A percentile compares a stretch with the other conserved stretches of the same genome.
Conservation (phyloP, 30 jellyfish, hydroid and myxozoan species). For the Pelagia noctiluca region DNA sequence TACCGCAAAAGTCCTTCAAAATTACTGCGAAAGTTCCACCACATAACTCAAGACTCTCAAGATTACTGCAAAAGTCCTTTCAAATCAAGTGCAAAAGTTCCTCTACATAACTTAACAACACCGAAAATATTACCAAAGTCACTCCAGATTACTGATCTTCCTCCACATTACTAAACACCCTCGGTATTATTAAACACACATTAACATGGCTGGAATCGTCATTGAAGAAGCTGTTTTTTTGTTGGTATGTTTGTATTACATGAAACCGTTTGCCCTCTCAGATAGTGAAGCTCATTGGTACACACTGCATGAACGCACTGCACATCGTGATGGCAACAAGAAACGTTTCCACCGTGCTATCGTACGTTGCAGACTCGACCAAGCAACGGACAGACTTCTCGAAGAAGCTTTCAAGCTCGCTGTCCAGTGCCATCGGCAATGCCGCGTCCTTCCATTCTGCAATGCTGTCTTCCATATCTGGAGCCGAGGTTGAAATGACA, state of each 20-base stretch:
- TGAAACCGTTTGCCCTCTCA: neutral
- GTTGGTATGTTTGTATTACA: neutral
- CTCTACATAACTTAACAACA: too few relatives aligned
- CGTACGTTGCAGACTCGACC: constrained; percentile 20
- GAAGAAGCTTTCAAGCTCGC: constrained; percentile 48
- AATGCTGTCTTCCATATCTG: constrained; percentile 56
- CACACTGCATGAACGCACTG: constrained; percentile 60
- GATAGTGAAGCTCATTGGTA: constrained; percentile 31
- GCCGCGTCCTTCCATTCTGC: constrained; percentile 80
- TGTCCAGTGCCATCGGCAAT: constrained; percentile 66
- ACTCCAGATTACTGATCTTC: too few relatives aligned
- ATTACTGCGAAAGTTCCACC: too few relatives aligned
- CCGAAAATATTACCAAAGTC: too few relatives aligned
- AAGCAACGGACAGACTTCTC: constrained; percentile 23
- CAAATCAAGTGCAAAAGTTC: too few relatives aligned
- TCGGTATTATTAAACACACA: too few relatives aligned
- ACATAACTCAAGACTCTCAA: too few relatives aligned
- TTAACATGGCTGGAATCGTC: too few relatives aligned
- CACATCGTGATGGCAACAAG: constrained; percentile 76
- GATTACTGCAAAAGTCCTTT: too few relatives aligned
- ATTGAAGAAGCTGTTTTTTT: neutral
- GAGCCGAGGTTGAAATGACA: constrained; percentile 63
- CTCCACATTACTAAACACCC: too few relatives aligned
- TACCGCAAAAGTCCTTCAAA: too few relatives aligned
- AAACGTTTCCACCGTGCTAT: constrained; percentile 36